Evolutionary conservation across 2,797 vertebrate genomes (phyloP).

Genomic region (Lacerta bilineata): DNA sequence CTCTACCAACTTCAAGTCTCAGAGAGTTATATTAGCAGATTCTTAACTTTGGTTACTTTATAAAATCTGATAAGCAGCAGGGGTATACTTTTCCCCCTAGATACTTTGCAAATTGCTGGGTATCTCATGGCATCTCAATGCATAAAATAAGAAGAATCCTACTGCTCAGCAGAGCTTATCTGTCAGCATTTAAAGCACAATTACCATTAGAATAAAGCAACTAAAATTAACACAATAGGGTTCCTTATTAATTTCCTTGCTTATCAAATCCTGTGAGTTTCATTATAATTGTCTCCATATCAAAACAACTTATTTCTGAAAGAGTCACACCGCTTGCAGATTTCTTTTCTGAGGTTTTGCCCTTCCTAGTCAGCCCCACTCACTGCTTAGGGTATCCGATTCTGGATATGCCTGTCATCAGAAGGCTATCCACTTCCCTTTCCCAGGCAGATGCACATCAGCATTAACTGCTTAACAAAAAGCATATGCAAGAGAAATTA

Average conservation of each 20-base stretch:
- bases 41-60: slow-evolving; percentile 30
- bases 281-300: slow-evolving; percentile 17
- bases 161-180: slow-evolving; percentile 32
- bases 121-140: slow-evolving; percentile 26
- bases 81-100: slow-evolving; percentile 26
- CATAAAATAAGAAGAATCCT: slow-evolving; percentile 31
- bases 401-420: too few species aligned
- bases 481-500: neutral
- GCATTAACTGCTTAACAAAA: neutral
- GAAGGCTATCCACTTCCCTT: neutral
- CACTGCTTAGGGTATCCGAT: neutral
- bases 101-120: slow-evolving; percentile 35
- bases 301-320: slow-evolving; percentile 14
- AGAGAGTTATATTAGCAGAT: slow-evolving; percentile 12
- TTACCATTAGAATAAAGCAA: slow-evolving; percentile 36
- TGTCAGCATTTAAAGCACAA: slow-evolving; percentile 32
- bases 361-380: neutral
- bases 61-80: slow-evolving; percentile 38
- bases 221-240: slow-evolving; percentile 42
- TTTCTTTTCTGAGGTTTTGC: neutral
- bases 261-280: slow-evolving; percentile 33
- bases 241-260: slow-evolving; percentile 38
- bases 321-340: slow-evolving; percentile 13
- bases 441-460: neutral
- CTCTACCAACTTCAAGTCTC: neutral